These are phyloP conservation scores for Rhadina sibilatrix DNA, from an alignment of 2,113 vertebrate species.

Conservation along the genomic window DNA sequence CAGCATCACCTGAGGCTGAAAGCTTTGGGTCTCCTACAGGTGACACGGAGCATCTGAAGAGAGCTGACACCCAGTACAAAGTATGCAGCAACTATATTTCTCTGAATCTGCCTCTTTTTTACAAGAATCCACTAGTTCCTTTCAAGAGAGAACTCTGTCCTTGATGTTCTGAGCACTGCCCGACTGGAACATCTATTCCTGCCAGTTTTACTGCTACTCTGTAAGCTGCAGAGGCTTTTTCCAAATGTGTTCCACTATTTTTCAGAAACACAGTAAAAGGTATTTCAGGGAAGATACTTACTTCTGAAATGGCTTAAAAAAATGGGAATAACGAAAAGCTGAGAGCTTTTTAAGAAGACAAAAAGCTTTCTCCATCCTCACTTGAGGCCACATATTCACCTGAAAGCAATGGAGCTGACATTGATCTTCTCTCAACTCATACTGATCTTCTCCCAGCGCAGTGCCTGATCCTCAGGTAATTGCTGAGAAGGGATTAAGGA, in stretches of 20 bases:
- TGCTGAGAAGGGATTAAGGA: background rate
- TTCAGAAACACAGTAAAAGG: background rate
- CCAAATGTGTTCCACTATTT: background rate
- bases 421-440: background rate
- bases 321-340: background rate
- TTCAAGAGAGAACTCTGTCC: background rate
- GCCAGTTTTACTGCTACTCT: background rate
- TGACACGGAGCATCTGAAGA: background rate
- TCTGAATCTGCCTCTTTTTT: background rate
- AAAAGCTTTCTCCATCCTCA: background rate
- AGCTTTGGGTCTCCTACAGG: background rate
- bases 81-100: background rate
- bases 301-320: background rate
- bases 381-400: background rate
- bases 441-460: background rate
- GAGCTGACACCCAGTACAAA: background rate
- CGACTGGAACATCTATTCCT: background rate
- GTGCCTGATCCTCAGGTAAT: background rate
- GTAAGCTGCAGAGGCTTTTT: background rate
- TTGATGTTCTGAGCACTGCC: background rate
- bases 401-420: background rate
- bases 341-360: background rate
- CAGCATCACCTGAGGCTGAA: background rate
- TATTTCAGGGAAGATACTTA: background rate
- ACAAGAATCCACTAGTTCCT: background rate